Conservation (phyloP, 2,888 invertebrate genomes). For the Gymnosoma rotundatum region DNA sequence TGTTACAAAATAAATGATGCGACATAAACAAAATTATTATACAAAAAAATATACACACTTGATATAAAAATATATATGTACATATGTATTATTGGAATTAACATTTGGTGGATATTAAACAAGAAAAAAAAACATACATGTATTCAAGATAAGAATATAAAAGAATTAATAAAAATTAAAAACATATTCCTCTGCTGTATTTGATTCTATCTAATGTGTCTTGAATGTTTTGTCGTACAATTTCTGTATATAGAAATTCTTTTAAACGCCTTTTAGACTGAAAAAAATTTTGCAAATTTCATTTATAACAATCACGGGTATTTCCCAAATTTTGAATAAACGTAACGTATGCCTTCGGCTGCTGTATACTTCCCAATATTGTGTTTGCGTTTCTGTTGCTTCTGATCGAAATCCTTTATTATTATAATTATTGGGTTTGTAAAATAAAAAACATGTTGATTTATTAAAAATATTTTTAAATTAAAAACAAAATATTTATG, state of each 20-base stretch:
- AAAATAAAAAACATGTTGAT: neutral
- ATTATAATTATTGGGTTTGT: neutral
- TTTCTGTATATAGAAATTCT: neutral
- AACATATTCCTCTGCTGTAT: neutral
- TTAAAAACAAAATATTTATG: too few relatives aligned
- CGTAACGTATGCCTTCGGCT: slow-evolving; percentile 70
- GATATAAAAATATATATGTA: slow-evolving; percentile 6
- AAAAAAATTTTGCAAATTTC: slow-evolving; percentile 28
- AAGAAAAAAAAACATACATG: neutral
- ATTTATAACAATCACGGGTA: slow-evolving; percentile 58
- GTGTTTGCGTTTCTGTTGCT: slow-evolving; percentile 4
- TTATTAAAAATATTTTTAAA: too few relatives aligned
- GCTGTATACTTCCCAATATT: slow-evolving; percentile 31
- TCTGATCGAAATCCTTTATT: slow-evolving; percentile 29
- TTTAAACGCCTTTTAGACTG: slow-evolving; percentile 7
- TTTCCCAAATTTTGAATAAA: slow-evolving; percentile 73
- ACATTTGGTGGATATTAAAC: neutral
- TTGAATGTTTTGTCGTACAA: neutral
- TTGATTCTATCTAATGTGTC: neutral
- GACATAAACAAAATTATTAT: neutral
- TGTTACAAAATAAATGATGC: slow-evolving; percentile 14
- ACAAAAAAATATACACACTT: neutral
- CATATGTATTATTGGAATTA: slow-evolving; percentile 1
- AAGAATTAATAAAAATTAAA: neutral
- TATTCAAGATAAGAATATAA: neutral